phyloP scores from a whole-genome alignment of 1,140 invertebrate genomes.

The Lethrus apterus region DNA sequence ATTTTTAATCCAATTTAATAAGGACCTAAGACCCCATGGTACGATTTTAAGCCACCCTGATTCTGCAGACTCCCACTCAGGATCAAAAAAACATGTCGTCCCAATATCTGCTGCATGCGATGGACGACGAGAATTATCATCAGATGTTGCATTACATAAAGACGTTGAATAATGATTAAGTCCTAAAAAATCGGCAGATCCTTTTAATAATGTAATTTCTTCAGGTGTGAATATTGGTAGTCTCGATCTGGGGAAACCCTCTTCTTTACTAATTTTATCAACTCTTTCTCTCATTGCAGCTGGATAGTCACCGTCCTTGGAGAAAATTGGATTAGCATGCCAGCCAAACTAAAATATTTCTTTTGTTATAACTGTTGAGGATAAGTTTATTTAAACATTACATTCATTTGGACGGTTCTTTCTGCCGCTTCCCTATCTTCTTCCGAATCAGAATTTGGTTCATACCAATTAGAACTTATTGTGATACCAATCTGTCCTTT shows the following conservation, averaged over 20 bases:
- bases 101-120: background rate
- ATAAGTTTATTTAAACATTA: slow-evolving; percentile 23
- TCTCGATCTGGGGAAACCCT: slow-evolving; percentile 47
- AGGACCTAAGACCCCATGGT: slow-evolving; percentile 46
- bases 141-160: background rate
- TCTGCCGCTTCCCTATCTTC: slow-evolving; percentile 45
- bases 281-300: slow-evolving; percentile 46
- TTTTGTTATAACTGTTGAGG: background rate
- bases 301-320: slow-evolving; percentile 53
- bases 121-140: too few relatives aligned
- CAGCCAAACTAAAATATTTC: slow-evolving; percentile 49
- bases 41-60: slow-evolving; percentile 11
- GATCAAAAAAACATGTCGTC: background rate
- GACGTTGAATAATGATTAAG: slow-evolving; percentile 48
- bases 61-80: background rate
- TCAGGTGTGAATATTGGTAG: slow-evolving; percentile 50
- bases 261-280: slow-evolving; percentile 45
- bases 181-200: slow-evolving; percentile 47
- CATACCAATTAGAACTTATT: slow-evolving; percentile 42
- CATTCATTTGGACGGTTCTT: slow-evolving; percentile 36
- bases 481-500: slow-evolving; percentile 41
- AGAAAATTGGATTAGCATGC: slow-evolving; percentile 55
- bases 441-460: slow-evolving; percentile 38
- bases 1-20: slow-evolving; percentile 48
- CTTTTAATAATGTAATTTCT: slow-evolving; percentile 39